These are phyloP conservation scores for Thymallus thymallus DNA, from an alignment of 2,113 vertebrate genomes.

Conservation along the genomic window DNA sequence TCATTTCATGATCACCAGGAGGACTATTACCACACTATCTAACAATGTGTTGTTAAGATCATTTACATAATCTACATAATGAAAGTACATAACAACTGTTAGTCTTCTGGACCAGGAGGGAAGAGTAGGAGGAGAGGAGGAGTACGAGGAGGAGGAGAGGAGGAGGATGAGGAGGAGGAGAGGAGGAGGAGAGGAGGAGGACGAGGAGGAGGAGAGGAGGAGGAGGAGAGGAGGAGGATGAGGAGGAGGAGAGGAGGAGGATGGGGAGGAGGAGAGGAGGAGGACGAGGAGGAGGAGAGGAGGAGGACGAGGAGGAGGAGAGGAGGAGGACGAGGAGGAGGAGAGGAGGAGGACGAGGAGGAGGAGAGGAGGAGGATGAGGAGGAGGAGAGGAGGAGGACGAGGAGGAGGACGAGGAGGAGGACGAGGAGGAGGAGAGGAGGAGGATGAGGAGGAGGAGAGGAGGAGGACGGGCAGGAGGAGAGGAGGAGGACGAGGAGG, in stretches of 20 bases:
- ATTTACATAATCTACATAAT: constrained; percentile 99
- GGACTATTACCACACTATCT: constrained; percentile 97
- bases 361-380: too few species aligned
- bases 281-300: too few species aligned
- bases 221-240: too few species aligned
- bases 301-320: too few species aligned
- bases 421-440: constrained; percentile 79
- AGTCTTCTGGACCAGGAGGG: constrained; percentile 82
- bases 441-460: constrained; percentile 18
- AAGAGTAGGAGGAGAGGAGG: too few species aligned
- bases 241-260: too few species aligned
- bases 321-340: constrained; percentile 62
- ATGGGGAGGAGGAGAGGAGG: constrained; percentile 80
- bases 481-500: constrained; percentile 81
- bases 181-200: constrained; percentile 61
- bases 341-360: too few species aligned
- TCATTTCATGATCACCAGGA: constrained; percentile 99
- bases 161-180: too few species aligned
- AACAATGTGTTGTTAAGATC: constrained; percentile 96
- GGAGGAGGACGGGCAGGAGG: too few species aligned
- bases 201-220: constrained; percentile 74
- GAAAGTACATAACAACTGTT: constrained; percentile 85
- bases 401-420: too few species aligned
- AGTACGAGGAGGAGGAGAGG: too few species aligned
- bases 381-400: too few species aligned